Evolutionary conservation across 2,113 vertebrate genomes (phyloP).

Genomic region (Sapajus apella): DNA sequence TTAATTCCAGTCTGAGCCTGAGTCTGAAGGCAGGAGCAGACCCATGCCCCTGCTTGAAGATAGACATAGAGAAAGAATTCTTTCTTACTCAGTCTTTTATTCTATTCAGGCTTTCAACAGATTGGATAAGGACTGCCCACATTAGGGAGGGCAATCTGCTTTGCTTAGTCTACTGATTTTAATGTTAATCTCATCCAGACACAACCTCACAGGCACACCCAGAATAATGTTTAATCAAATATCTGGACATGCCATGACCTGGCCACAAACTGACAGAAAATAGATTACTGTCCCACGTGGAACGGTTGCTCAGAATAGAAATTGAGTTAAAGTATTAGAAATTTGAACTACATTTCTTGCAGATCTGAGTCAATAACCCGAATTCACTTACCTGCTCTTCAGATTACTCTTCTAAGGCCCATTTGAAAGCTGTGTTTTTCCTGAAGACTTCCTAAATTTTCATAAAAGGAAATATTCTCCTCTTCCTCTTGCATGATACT

Average conservation of each 20-base stretch:
- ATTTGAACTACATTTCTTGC: neutral
- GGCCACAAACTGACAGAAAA: neutral
- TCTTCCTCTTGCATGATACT: neutral
- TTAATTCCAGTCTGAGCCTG: neutral
- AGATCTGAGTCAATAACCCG: neutral
- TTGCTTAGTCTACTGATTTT: neutral
- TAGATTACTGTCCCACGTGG: rapidly evolving
- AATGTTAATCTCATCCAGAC: neutral
- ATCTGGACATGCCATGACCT: neutral
- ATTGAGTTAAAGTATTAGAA: neutral
- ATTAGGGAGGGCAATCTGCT: neutral
- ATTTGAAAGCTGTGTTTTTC: neutral
- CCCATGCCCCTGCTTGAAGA: neutral
- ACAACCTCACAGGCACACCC: neutral
- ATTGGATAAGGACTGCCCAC: neutral
- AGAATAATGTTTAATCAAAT: neutral
- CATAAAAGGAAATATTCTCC: neutral
- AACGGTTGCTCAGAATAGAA: neutral
- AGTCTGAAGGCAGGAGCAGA: neutral
- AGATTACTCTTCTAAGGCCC: neutral
- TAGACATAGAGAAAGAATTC: neutral
- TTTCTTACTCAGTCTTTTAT: slow-evolving; percentile 3
- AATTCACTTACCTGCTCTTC: neutral
- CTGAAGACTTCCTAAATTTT: neutral
- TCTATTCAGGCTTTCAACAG: neutral